Evolutionary conservation across 1,140 invertebrate genomes (phyloP).

Genomic region (Octopus bimaculoides): DNA sequence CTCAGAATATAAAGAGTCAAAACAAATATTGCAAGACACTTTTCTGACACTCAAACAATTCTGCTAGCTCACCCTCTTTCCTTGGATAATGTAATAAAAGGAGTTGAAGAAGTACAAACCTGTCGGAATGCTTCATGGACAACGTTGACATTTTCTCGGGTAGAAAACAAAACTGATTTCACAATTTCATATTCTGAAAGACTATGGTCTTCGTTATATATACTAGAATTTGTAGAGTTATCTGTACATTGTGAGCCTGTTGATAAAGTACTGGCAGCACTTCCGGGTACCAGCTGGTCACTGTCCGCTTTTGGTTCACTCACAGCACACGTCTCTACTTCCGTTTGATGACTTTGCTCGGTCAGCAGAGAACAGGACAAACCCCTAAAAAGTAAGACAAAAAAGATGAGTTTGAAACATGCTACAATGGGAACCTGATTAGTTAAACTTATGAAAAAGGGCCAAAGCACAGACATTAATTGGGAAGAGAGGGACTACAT

Average conservation of each 20-base stretch:
- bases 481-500: too few species aligned
- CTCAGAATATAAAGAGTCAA: too few species aligned
- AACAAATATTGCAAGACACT: too few species aligned
- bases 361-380: conserved; percentile 35
- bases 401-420: neutral
- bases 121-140: conserved; percentile 92
- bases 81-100: too few species aligned
- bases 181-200: conserved; percentile 66
- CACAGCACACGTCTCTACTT: neutral
- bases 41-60: too few species aligned
- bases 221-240: conserved; percentile 46
- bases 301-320: conserved; percentile 23
- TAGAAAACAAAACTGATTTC: conserved; percentile 82
- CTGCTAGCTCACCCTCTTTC: too few species aligned
- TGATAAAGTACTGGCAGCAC: conserved; percentile 46
- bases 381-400: conserved; percentile 23
- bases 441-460: too few species aligned
- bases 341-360: conserved; percentile 18
- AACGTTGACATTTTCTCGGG: conserved; percentile 90
- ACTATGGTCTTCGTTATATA: conserved; percentile 53
- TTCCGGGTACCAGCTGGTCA: conserved; percentile 35
- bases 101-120: conserved; percentile 36
- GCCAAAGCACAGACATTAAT: too few species aligned
- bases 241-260: conserved; percentile 36
- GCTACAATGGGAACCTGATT: too few species aligned